Evolutionary conservation across 2,888 invertebrate genomes (phyloP).

Genomic region (Ophonus ardosiacus): DNA sequence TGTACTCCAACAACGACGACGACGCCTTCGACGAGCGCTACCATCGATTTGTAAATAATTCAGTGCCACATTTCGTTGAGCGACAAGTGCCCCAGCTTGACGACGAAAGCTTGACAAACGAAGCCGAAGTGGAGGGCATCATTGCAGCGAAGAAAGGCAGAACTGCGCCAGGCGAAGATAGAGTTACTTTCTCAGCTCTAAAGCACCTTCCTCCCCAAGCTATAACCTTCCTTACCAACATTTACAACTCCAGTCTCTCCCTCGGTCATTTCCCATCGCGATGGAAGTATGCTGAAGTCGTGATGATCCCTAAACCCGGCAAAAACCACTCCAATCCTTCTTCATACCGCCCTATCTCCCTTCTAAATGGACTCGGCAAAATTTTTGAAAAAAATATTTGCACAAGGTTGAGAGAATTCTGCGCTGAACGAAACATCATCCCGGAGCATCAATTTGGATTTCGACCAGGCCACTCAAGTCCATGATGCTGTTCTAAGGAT

Average conservation of each 20-base stretch:
- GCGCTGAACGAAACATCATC: background rate
- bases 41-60: no score
- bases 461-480: background rate
- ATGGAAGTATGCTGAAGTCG: slow-evolving; percentile 1
- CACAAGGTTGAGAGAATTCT: background rate
- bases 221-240: background rate
- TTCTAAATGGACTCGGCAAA: slow-evolving; percentile 5
- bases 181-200: background rate
- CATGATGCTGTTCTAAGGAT: background rate
- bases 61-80: no score
- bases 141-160: background rate
- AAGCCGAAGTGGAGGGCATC: background rate
- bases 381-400: background rate
- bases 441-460: slow-evolving; percentile 4
- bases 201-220: slow-evolving; percentile 7
- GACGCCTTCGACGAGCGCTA: no score
- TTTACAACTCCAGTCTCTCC: background rate
- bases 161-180: background rate
- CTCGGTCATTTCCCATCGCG: background rate
- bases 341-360: slow-evolving; percentile 27
- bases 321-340: background rate
- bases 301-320: slow-evolving; percentile 9
- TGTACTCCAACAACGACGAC: no score
- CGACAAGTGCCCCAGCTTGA: background rate
- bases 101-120: background rate